Evolutionary conservation across 1,140 invertebrate genomes (phyloP).

Genomic region (Planococcus citri): DNA sequence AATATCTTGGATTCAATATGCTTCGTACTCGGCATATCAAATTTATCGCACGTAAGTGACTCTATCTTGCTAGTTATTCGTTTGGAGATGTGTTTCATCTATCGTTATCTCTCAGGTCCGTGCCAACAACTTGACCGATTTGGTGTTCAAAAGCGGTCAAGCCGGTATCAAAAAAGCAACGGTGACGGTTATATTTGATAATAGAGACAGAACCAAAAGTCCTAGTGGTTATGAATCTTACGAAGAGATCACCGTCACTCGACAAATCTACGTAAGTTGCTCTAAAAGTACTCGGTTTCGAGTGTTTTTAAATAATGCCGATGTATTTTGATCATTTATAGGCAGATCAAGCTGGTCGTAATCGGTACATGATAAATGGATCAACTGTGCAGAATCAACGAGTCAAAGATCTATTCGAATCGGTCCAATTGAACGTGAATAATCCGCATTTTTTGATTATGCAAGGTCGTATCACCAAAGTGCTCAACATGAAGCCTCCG

Average conservation of each 20-base stretch:
- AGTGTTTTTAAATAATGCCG: neutral
- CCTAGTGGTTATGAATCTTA: constrained; percentile 88
- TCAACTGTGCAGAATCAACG: constrained; percentile 75
- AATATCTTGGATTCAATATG: constrained; percentile 98
- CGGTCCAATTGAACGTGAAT: constrained; percentile 95
- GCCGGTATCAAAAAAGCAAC: constrained; percentile 91
- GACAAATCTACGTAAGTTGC: constrained; percentile 50
- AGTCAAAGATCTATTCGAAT: constrained; percentile 89
- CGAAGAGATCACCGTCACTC: constrained; percentile 83
- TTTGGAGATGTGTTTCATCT: neutral
- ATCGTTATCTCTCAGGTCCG: constrained; percentile 48
- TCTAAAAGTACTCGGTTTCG: neutral
- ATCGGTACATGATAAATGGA: constrained; percentile 81
- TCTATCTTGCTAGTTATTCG: neutral
- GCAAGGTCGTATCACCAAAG: constrained; percentile 99
- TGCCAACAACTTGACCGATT: constrained; percentile 76
- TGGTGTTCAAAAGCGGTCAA: constrained; percentile 96
- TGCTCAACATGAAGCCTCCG: constrained; percentile 95
- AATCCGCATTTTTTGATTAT: constrained; percentile 99
- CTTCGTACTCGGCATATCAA: constrained; percentile 93
- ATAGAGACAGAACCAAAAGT: constrained; percentile 64
- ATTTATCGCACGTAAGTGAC: constrained; percentile 70
- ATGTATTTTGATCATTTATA: constrained; percentile 31
- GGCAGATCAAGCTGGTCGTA: constrained; percentile 47
- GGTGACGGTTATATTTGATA: constrained; percentile 94